Conservation (phyloP, 1,140 invertebrate genomes). For the Leptoteleia sp. region DNA sequence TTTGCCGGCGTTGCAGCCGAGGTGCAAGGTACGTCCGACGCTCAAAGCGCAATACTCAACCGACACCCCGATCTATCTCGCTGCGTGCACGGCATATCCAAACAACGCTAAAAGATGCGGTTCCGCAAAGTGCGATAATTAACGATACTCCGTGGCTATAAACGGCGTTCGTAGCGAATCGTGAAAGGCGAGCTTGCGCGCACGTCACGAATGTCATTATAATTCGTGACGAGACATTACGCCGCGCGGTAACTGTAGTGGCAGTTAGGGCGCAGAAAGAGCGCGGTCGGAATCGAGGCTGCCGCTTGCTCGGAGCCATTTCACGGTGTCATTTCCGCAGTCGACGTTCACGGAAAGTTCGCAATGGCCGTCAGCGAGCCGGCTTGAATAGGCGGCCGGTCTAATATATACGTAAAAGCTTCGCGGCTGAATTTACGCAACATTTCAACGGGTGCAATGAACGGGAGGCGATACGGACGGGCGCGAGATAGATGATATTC, state of each 20-base stretch:
- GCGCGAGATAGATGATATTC: conserved; percentile 57
- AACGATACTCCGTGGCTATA: conserved; percentile 24
- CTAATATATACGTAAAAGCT: conserved; percentile 55
- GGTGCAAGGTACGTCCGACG: too few species aligned
- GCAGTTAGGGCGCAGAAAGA: conserved; percentile 51
- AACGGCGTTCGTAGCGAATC: conserved; percentile 27
- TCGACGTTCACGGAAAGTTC: conserved; percentile 49
- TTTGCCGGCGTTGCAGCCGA: too few species aligned
- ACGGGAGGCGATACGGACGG: conserved; percentile 43
- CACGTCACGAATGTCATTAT: conserved; percentile 48
- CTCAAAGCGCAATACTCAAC: too few species aligned
- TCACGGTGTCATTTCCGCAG: conserved; percentile 61
- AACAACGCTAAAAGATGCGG: conserved; percentile 16
- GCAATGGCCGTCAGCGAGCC: conserved; percentile 36
- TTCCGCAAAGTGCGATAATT: conserved; percentile 34
- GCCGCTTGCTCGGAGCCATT: conserved; percentile 51
- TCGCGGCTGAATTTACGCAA: conserved; percentile 58
- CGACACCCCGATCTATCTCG: too few species aligned
- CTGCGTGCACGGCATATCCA: too few species aligned
- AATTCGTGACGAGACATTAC: conserved; percentile 54
- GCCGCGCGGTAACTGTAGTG: conserved; percentile 41
- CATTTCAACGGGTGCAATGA: conserved; percentile 61
- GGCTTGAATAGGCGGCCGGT: conserved; percentile 24
- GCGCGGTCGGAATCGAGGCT: conserved; percentile 28
- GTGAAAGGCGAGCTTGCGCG: conserved; percentile 30